Evolutionary conservation across 1,140 invertebrate genomes (phyloP).

Genomic region (Gryllus bimaculatus): DNA sequence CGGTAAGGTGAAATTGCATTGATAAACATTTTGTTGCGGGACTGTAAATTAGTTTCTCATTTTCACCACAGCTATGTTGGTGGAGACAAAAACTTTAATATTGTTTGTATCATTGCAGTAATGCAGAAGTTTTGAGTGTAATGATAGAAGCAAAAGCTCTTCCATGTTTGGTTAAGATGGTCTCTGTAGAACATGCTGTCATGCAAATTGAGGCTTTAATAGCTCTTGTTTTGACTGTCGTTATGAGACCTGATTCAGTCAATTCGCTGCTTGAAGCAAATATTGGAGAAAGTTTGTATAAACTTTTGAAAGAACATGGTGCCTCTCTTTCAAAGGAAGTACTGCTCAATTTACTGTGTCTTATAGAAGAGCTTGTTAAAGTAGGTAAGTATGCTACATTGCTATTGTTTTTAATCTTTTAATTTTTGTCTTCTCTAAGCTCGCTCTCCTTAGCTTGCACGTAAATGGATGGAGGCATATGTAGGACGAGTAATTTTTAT

Average conservation of each 20-base stretch:
- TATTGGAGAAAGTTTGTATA: constrained; percentile 25
- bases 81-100: not conserved
- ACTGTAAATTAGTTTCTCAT: not conserved
- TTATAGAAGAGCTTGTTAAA: constrained; percentile 7
- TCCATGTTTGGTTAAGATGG: constrained; percentile 66
- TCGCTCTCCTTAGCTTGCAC: no score
- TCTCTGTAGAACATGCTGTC: constrained; percentile 64
- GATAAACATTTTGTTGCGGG: constrained; percentile 14
- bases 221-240: constrained; percentile 51
- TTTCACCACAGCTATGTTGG: not conserved
- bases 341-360: constrained; percentile 8
- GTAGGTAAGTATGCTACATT: not conserved
- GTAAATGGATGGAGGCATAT: no score
- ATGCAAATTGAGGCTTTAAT: constrained; percentile 84
- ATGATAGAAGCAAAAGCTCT: constrained; percentile 59
- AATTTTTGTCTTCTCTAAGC: no score
- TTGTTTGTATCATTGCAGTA: constrained; percentile 29
- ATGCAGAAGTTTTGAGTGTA: constrained; percentile 46
- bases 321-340: constrained; percentile 7
- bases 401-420: no score
- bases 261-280: constrained; percentile 24
- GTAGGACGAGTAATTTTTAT: no score
- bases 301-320: constrained; percentile 23
- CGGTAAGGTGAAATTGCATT: constrained; percentile 34
- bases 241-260: constrained; percentile 31